These are phyloP conservation scores for Morpho deidamia DNA, from an alignment of 2,888 invertebrate genomes.

Conservation along the genomic window DNA sequence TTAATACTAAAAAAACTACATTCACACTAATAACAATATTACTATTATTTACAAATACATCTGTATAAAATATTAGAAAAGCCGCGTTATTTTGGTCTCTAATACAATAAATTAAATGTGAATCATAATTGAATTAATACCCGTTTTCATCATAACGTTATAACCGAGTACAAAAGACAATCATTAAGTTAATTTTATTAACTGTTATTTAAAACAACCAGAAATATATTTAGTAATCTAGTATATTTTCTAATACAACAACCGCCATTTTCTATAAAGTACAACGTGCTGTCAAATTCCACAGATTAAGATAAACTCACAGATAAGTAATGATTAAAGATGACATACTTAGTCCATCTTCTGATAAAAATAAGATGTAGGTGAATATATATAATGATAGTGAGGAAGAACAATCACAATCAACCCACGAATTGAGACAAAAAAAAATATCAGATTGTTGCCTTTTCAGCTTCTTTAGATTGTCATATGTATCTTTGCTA, in stretches of 20 bases:
- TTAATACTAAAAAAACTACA: background rate
- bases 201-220: background rate
- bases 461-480: too few species aligned
- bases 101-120: background rate
- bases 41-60: slow-evolving; percentile 10
- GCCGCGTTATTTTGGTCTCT: slow-evolving; percentile 13
- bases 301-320: slow-evolving; percentile 1
- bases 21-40: background rate
- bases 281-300: slow-evolving; percentile 10
- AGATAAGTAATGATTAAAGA: too few species aligned
- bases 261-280: slow-evolving; percentile 49
- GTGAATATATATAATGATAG: too few species aligned
- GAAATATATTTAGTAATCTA: slow-evolving; percentile 3
- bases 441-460: too few species aligned
- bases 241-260: slow-evolving; percentile 50
- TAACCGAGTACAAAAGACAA: background rate
- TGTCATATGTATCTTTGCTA: too few species aligned
- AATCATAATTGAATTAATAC: background rate
- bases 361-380: too few species aligned
- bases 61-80: slow-evolving; percentile 7
- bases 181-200: background rate
- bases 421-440: too few species aligned
- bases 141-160: too few species aligned
- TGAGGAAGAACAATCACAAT: too few species aligned
- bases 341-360: too few species aligned